Percentiles rank a stretch among this genome's conserved stretches.
Conservation (phyloP, 2,888 invertebrate genomes). For the Macrosiphum euphorbiae region DNA sequence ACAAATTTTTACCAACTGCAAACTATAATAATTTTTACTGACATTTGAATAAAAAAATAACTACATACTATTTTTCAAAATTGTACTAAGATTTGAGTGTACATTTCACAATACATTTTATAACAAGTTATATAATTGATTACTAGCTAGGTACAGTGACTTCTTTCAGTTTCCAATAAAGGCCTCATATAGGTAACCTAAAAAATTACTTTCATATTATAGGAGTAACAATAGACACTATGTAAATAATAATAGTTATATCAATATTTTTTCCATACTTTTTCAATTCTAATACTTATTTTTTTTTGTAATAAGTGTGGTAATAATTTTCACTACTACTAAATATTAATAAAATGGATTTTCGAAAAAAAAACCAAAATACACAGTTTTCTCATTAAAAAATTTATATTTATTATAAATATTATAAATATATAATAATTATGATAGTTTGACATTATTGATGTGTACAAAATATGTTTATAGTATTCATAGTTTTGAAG, state of each 20-base stretch:
- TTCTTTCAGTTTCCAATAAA: not conserved
- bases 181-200: not conserved
- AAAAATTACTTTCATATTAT: not conserved
- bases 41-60: not conserved
- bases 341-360: not conserved
- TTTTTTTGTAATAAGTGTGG: not conserved
- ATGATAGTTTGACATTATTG: not conserved
- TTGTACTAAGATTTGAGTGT: not conserved
- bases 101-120: not conserved
- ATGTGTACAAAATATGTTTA: not conserved
- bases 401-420: not conserved
- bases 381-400: not conserved
- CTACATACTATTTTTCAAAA: not conserved
- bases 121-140: not conserved
- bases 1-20: not conserved
- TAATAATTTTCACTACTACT: not conserved
- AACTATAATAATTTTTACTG: too few relatives aligned
- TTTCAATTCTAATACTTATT: not conserved
- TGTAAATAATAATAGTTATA: not conserved
- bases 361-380: not conserved
- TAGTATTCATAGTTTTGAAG: not conserved
- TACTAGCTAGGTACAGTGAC: not conserved
- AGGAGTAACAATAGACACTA: not conserved
- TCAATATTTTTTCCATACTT: not conserved
- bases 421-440: not conserved